Conservation (phyloP, 2,797 vertebrate species). For the Graptemys geographica region DNA sequence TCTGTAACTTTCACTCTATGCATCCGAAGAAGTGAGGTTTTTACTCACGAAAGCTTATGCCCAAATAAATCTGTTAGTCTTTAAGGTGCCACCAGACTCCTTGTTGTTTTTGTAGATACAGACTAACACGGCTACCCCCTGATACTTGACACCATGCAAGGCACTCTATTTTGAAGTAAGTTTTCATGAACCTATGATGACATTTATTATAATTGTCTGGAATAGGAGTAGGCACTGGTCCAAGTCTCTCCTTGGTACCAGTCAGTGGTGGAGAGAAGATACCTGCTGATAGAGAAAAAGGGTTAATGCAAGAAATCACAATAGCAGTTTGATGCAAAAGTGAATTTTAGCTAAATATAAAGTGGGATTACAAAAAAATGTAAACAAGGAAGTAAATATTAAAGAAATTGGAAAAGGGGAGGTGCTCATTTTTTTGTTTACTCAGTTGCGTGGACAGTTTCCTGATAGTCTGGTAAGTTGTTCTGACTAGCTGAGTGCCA, state of each 20-base stretch:
- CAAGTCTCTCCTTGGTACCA: not conserved
- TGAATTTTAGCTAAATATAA: not conserved
- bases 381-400: not conserved
- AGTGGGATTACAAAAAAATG: not conserved
- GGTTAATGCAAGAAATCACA: not conserved
- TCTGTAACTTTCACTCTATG: no score
- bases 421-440: not conserved
- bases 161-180: constrained; percentile 48
- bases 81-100: no score
- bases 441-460: not conserved
- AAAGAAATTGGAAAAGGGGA: not conserved
- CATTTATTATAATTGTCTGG: constrained; percentile 68
- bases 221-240: not conserved
- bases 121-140: no score
- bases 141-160: no score
- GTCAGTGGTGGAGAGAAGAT: not conserved
- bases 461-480: not conserved
- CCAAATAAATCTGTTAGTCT: no score
- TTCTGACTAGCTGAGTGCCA: not conserved
- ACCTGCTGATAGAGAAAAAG: not conserved
- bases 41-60: no score
- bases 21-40: no score
- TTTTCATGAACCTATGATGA: constrained; percentile 67
- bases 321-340: not conserved
- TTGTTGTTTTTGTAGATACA: no score